phyloP scores from a whole-genome alignment of 2,888 invertebrate genomes.

The Siphonodentalium dalli region DNA sequence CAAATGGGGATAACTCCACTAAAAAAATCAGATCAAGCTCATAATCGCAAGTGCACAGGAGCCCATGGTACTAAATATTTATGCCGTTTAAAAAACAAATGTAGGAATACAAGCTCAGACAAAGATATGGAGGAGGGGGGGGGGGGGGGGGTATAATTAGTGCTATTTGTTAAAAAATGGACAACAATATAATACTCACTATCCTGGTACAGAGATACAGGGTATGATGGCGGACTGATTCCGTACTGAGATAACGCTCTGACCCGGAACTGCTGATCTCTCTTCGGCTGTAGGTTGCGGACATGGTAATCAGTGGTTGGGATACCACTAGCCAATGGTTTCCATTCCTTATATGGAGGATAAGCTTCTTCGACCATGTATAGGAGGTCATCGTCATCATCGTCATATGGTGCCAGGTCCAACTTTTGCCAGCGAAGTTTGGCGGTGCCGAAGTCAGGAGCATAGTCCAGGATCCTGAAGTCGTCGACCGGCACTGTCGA shows the following conservation, averaged over 20 bases:
- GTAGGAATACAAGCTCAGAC: too few relatives aligned
- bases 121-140: too few relatives aligned
- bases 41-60: too few relatives aligned
- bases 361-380: conserved; percentile 53
- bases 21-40: too few relatives aligned
- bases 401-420: conserved; percentile 45
- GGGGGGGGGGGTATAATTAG: too few relatives aligned
- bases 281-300: conserved; percentile 55
- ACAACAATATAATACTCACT: too few relatives aligned
- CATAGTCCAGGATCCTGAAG: conserved; percentile 44
- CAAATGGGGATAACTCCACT: too few relatives aligned
- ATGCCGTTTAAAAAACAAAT: too few relatives aligned
- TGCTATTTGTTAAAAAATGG: too few relatives aligned
- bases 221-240: conserved; percentile 95
- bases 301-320: conserved; percentile 50
- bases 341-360: conserved; percentile 54
- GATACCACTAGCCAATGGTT: conserved; percentile 48
- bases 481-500: conserved; percentile 43
- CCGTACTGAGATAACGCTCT: conserved; percentile 96
- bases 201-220: too few relatives aligned
- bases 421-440: conserved; percentile 51
- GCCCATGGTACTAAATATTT: too few relatives aligned
- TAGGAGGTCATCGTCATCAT: conserved; percentile 44
- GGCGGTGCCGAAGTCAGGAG: conserved; percentile 44
- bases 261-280: conserved; percentile 94